A percentile compares a stretch with the other conserved stretches of the same genome.
Conservation (phyloP, 2,113 vertebrate species). For the Hyperopisus bebe region DNA sequence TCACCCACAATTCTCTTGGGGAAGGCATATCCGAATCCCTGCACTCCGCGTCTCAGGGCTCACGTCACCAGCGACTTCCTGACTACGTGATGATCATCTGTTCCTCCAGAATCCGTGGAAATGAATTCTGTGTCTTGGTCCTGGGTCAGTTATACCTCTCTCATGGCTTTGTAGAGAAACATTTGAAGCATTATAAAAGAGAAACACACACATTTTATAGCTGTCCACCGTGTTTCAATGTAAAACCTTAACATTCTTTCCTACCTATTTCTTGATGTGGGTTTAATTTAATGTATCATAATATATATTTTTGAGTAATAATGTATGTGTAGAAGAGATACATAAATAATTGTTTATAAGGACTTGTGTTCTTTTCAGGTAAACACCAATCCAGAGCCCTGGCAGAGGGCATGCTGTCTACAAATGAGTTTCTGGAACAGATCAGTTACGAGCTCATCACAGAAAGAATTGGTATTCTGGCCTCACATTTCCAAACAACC, state of each 20-base stretch:
- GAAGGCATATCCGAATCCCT: conserved; percentile 92
- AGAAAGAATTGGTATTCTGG: background rate
- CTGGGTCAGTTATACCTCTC: conserved; percentile 66
- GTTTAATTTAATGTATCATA: background rate
- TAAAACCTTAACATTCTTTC: background rate
- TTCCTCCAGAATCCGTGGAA: conserved; percentile 77
- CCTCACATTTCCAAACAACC: background rate
- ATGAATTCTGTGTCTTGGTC: conserved; percentile 90
- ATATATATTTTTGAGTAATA: background rate
- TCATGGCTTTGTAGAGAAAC: background rate
- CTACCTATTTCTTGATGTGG: background rate
- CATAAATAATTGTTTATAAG: background rate
- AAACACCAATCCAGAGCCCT: background rate
- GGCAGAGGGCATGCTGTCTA: background rate
- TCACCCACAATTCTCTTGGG: conserved; percentile 83
- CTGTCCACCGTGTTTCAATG: background rate
- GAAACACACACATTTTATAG: background rate
- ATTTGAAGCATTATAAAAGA: background rate
- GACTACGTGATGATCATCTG: conserved; percentile 91
- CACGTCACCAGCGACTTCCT: conserved; percentile 73
- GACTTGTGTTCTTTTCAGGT: background rate
- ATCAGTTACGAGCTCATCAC: background rate
- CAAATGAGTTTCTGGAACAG: background rate
- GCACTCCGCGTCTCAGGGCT: conserved; percentile 40
- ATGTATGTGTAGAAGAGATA: background rate